phyloP scores from a whole-genome alignment of 2,797 vertebrate genomes.

The Clarias fuscus region DNA sequence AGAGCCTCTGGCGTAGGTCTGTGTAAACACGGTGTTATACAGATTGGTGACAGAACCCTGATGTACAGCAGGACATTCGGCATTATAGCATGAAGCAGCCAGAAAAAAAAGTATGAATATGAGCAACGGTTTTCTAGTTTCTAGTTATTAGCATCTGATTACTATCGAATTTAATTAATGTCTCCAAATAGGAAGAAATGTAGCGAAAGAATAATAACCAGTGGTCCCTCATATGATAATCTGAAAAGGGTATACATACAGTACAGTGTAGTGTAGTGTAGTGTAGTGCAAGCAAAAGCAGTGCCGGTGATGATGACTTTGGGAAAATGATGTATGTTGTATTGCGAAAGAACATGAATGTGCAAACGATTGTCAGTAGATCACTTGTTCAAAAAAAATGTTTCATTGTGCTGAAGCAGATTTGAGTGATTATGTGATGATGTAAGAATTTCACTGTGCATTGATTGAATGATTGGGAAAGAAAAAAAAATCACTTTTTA shows the following conservation, averaged over 20 bases:
- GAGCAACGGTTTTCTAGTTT: background rate
- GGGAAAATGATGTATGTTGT: background rate
- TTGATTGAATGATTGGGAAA: background rate
- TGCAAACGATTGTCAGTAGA: background rate
- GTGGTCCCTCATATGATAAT: too few relatives aligned
- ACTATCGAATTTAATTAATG: too few relatives aligned
- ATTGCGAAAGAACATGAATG: background rate
- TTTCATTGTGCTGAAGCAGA: background rate
- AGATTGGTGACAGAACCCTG: conserved; percentile 43
- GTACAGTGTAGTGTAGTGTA: background rate
- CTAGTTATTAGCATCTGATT: too few relatives aligned
- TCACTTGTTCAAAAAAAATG: background rate
- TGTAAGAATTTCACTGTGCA: background rate
- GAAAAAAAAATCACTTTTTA: background rate
- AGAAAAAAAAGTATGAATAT: background rate
- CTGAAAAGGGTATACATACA: too few relatives aligned
- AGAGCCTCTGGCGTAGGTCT: conserved; percentile 46
- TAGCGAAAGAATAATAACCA: too few relatives aligned
- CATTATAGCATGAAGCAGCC: conserved; percentile 2
- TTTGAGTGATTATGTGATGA: background rate
- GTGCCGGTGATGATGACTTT: background rate
- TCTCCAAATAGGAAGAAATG: too few relatives aligned
- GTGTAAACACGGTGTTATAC: conserved; percentile 53
- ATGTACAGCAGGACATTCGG: conserved; percentile 50
- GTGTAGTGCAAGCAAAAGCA: background rate